A percentile compares a stretch with the other conserved stretches of the same genome.
Evolutionary conservation across 2,113 vertebrate genomes (phyloP).

Genomic region (Puma concolor): DNA sequence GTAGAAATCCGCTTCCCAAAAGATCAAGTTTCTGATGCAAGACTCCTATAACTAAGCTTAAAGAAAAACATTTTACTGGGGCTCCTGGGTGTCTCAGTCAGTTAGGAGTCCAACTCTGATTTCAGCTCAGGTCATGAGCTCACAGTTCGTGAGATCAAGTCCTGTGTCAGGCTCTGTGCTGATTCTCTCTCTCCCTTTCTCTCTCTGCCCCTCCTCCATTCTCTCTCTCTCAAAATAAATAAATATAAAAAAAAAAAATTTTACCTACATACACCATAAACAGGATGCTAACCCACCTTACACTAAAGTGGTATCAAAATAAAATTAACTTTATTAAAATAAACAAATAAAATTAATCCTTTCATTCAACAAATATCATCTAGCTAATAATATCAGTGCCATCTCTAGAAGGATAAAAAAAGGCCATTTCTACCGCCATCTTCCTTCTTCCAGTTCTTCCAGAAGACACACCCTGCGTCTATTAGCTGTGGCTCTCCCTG

Average conservation of each 20-base stretch:
- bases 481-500: background rate
- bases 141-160: too few relatives aligned
- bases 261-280: background rate
- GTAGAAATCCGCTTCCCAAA: conserved; percentile 17
- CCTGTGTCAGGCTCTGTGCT: too few relatives aligned
- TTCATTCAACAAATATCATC: background rate
- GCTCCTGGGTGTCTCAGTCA: too few relatives aligned
- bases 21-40: background rate
- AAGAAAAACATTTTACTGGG: background rate
- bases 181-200: too few relatives aligned
- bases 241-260: background rate
- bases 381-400: background rate
- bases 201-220: too few relatives aligned
- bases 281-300: background rate
- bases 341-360: background rate
- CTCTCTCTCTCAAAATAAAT: too few relatives aligned
- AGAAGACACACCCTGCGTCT: background rate
- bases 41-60: background rate
- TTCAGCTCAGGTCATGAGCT: too few relatives aligned
- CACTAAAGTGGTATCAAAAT: background rate
- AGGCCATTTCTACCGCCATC: conserved; percentile 1
- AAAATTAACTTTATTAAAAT: background rate
- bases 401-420: background rate
- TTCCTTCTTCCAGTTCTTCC: background rate
- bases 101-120: too few relatives aligned